Percentiles rank a stretch among this genome's conserved stretches.
Conservation (phyloP, 2,113 vertebrate genomes). For the Miniopterus natalensis region DNA sequence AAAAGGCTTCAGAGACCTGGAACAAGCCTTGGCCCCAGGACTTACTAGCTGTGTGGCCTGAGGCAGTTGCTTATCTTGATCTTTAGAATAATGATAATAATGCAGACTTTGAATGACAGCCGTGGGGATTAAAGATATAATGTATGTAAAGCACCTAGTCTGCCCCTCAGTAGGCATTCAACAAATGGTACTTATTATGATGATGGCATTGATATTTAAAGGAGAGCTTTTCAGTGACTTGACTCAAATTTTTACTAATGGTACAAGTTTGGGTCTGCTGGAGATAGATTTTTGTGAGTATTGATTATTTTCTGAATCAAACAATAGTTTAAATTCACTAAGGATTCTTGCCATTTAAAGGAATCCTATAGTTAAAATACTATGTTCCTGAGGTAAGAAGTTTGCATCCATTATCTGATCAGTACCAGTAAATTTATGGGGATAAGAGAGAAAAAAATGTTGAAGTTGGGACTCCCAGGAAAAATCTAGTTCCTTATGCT, state of each 20-base stretch:
- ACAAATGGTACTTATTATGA: conserved; percentile 78
- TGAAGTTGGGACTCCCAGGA: background rate
- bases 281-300: conserved; percentile 11
- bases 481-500: conserved; percentile 5
- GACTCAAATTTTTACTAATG: conserved; percentile 62
- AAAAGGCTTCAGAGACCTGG: conserved; percentile 64
- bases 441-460: conserved; percentile 28
- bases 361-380: background rate
- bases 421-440: background rate
- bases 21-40: conserved; percentile 55
- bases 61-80: conserved; percentile 73
- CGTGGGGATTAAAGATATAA: conserved; percentile 78
- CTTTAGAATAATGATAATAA: conserved; percentile 80
- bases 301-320: conserved; percentile 65
- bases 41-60: conserved; percentile 79
- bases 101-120: conserved; percentile 70
- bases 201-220: conserved; percentile 71
- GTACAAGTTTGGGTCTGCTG: background rate
- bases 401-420: background rate
- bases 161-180: conserved; percentile 69
- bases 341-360: conserved; percentile 7
- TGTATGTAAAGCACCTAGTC: conserved; percentile 79
- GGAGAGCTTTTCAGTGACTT: conserved; percentile 55
- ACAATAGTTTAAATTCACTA: conserved; percentile 29
- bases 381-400: conserved; percentile 4